A percentile compares a stretch with the other conserved stretches of the same genome.
phyloP scores from a whole-genome alignment of 2,113 vertebrate genomes.

The Capra hircus region DNA sequence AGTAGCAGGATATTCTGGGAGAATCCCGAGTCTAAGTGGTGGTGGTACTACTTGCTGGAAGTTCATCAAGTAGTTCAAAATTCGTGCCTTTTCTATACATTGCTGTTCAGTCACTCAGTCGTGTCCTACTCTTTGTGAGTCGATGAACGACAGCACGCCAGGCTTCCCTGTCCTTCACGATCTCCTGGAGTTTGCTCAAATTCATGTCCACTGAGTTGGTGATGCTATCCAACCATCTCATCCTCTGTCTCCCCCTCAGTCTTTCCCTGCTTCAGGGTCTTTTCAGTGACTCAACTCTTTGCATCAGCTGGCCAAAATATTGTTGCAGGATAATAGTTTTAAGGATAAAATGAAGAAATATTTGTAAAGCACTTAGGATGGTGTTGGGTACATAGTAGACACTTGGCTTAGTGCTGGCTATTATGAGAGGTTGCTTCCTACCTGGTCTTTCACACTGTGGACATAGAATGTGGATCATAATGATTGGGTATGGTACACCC shows the following conservation, averaged over 20 bases:
- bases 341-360: background rate
- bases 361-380: background rate
- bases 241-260: background rate
- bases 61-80: background rate
- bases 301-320: background rate
- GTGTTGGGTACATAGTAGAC: background rate
- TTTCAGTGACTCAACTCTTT: background rate
- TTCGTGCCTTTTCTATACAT: background rate
- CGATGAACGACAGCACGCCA: rapidly evolving
- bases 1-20: background rate
- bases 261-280: background rate
- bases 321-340: background rate
- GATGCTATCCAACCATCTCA: background rate
- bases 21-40: background rate
- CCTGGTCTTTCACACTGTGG: background rate
- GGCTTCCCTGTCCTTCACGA: background rate
- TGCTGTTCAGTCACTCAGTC: background rate
- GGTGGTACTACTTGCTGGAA: background rate
- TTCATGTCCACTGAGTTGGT: background rate
- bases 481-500: background rate
- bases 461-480: background rate
- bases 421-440: background rate
- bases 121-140: background rate
- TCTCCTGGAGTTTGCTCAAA: background rate
- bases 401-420: background rate